These are phyloP conservation scores for Hirtodrosophila cameraria DNA, from an alignment of 2,888 invertebrate genomes.

Conservation along the genomic window DNA sequence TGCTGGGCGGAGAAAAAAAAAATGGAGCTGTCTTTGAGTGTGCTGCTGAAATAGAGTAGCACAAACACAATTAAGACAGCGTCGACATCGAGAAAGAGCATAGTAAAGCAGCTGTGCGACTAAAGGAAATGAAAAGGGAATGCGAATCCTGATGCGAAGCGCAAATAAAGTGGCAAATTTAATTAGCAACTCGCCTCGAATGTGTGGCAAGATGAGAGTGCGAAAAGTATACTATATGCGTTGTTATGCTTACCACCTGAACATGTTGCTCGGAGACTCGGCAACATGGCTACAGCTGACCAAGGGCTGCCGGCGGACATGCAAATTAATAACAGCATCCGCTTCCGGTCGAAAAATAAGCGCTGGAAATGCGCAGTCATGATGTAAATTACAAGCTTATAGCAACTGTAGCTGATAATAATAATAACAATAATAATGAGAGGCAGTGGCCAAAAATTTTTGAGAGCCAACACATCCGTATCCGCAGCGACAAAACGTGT, in stretches of 20 bases:
- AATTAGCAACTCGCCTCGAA: constrained; percentile 57
- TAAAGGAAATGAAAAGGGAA: constrained; percentile 1
- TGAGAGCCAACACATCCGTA: constrained; percentile 46
- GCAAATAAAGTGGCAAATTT: constrained; percentile 76
- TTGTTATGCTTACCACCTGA: constrained; percentile 32
- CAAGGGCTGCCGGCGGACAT: constrained; percentile 55
- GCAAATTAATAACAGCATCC: constrained; percentile 78
- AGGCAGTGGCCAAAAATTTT: constrained; percentile 38
- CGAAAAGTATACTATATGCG: constrained; percentile 8
- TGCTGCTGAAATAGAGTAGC: constrained; percentile 74
- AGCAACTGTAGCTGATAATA: constrained; percentile 4
- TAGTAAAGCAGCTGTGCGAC: constrained; percentile 33
- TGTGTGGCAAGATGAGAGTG: constrained; percentile 13
- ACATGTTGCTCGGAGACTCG: too few relatives aligned
- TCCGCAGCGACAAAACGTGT: constrained; percentile 70
- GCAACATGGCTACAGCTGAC: not conserved
- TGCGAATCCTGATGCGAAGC: constrained; percentile 40
- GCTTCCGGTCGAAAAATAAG: constrained; percentile 70
- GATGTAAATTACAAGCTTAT: constrained; percentile 18
- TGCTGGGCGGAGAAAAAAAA: constrained; percentile 25
- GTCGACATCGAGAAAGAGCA: constrained; percentile 41
- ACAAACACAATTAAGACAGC: constrained; percentile 74
- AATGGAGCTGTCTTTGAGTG: constrained; percentile 46
- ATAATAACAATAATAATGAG: constrained; percentile 57
- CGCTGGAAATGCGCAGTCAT: constrained; percentile 30